Evolutionary conservation across 2,113 vertebrate genomes (phyloP).

Genomic region (Caloenas nicobarica): DNA sequence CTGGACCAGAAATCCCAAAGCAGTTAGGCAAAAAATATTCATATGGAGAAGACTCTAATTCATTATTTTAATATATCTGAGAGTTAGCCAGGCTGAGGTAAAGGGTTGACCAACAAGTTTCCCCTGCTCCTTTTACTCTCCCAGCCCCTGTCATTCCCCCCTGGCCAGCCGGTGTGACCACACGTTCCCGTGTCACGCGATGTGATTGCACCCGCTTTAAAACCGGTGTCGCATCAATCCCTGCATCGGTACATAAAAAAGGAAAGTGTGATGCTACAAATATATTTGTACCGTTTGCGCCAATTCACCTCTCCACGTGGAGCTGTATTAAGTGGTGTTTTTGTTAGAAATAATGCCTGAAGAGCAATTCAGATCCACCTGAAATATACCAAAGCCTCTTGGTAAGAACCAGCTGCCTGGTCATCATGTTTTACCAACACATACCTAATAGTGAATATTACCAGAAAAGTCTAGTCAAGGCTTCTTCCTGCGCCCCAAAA

Average conservation of each 20-base stretch:
- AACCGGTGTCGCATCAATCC: no score
- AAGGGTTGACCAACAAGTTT: neutral
- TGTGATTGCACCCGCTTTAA: no score
- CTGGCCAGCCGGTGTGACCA: no score
- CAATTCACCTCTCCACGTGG: neutral
- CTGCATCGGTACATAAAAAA: no score
- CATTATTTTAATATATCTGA: neutral
- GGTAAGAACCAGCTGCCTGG: neutral
- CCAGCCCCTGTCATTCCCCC: neutral
- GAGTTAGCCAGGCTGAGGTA: neutral
- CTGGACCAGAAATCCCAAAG: neutral
- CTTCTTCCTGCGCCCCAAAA: neutral
- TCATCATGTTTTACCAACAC: neutral
- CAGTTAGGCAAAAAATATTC: neutral
- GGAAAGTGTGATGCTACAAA: no score
- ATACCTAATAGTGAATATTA: no score
- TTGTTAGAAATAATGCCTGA: neutral
- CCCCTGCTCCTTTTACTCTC: no score
- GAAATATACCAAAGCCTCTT: neutral
- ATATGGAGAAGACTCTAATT: neutral
- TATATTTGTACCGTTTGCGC: rapidly evolving
- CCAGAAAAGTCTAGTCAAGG: neutral
- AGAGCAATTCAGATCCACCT: neutral
- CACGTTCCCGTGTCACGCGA: no score
- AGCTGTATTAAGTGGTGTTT: neutral